These are phyloP conservation scores for Macroteleia sp. DNA, from an alignment of 2,888 invertebrate species.

Conservation along the genomic window DNA sequence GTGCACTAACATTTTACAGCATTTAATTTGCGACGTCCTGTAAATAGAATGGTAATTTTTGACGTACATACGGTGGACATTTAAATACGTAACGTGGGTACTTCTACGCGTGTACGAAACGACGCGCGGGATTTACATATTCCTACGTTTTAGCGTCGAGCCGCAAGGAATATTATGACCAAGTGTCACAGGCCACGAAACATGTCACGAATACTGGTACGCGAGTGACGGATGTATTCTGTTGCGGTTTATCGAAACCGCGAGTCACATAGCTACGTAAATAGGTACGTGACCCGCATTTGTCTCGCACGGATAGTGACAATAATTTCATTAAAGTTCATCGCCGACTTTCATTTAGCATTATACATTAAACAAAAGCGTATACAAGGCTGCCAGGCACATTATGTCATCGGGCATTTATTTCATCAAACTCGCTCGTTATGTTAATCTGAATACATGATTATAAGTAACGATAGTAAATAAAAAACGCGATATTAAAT, in stretches of 20 bases:
- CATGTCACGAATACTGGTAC: slow-evolving; percentile 66
- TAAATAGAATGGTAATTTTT: slow-evolving; percentile 62
- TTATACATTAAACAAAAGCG: slow-evolving; percentile 51
- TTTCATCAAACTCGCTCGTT: too few species aligned
- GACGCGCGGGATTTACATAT: slow-evolving; percentile 48
- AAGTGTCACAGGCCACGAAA: slow-evolving; percentile 64
- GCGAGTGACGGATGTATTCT: slow-evolving; percentile 70
- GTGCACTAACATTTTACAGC: slow-evolving; percentile 35
- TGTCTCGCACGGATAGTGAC: slow-evolving; percentile 61
- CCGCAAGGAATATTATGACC: slow-evolving; percentile 62
- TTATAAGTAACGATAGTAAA: too few species aligned
- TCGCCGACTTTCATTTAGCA: slow-evolving; percentile 55
- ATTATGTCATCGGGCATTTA: slow-evolving; percentile 44
- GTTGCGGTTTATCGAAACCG: slow-evolving; percentile 68
- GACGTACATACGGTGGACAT: slow-evolving; percentile 19
- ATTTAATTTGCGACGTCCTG: slow-evolving; percentile 44
- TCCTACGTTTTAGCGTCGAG: slow-evolving; percentile 39
- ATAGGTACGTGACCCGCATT: slow-evolving; percentile 72
- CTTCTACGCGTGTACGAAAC: slow-evolving; percentile 19
- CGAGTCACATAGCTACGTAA: slow-evolving; percentile 73
- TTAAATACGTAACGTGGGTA: slow-evolving; percentile 34
- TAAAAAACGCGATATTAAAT: too few species aligned
- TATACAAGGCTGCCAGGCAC: slow-evolving; percentile 2
- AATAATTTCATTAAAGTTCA: slow-evolving; percentile 63
- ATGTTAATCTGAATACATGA: too few species aligned